Base-by-base conservation (phyloP, 2,888 invertebrate species). In the Camponotus fellah region DNA sequence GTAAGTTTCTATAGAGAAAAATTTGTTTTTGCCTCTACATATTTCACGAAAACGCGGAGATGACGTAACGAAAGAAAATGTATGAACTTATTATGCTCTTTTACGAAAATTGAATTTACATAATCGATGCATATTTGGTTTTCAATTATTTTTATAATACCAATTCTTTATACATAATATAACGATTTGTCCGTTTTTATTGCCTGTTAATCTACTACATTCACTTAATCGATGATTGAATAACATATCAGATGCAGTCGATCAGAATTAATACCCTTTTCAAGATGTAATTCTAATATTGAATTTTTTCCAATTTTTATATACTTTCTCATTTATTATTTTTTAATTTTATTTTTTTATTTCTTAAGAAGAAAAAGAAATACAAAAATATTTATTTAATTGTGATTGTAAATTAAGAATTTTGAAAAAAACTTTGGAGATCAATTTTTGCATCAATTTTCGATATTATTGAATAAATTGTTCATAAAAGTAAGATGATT, bases 1-100 rank as follows among this genome's bases (percentile, higher is more conserved):
- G 60, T 80, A 80, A 80, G 79, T 80, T 58, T 12, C 17, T 72
- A 5, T 12, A 60, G 3, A 34, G 58, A 12, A 0, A 58, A 5
- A 37, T 77, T 53, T 58, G 58, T 56, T 77, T 77, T 68, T 68
- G 32, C 56, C 14, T 43, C 32, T 34, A 21, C 14, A 2, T 26
- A n/a, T 77, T 66, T 40, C 77, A 26, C 40, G 32, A 68, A 68
- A 40, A 66, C 3, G 40, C 21, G 26, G 0, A 26, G 40, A 40
- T 12, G 53, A 56, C n/a, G 46, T 65, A 14, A 26, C 21, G 2
- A 65, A 49, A 0, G 4, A 32, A 37, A 60, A 74, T 17, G 8
- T 43, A 4, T 62, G n/a, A n/a, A 4, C 32, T 58, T 26, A 26
- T 17, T 14, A 8, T 2, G 3, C 32, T 21, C n/a, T 65, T 49